Evolutionary conservation across 2,797 vertebrate species (phyloP).

Genomic region (Philypnodon macrostomus): DNA sequence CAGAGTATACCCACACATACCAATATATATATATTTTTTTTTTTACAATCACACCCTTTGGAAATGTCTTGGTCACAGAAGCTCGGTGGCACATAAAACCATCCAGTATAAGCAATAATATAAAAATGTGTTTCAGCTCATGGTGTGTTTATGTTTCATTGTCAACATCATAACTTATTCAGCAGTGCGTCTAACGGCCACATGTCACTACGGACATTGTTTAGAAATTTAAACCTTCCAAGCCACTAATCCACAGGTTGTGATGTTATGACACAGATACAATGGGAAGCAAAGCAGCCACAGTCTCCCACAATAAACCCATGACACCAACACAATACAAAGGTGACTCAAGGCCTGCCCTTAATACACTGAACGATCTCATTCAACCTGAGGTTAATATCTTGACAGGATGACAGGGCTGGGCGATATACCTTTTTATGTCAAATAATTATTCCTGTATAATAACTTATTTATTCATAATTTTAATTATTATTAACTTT

Average conservation of each 20-base stretch:
- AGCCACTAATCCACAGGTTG: slow-evolving; percentile 60
- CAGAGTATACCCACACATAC: slow-evolving; percentile 62
- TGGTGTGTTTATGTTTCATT: slow-evolving; percentile 6
- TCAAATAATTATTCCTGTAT: too few relatives aligned
- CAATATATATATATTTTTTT: slow-evolving; percentile 14
- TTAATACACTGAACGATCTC: slow-evolving; percentile 58
- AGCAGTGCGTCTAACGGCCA: slow-evolving; percentile 49
- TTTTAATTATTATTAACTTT: too few relatives aligned
- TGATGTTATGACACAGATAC: slow-evolving; percentile 51
- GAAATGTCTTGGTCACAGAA: too few relatives aligned
- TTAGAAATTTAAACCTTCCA: slow-evolving; percentile 44
- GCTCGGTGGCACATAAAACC: too few relatives aligned
- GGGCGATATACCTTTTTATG: too few relatives aligned
- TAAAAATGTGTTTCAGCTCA: too few relatives aligned
- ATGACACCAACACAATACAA: slow-evolving; percentile 58
- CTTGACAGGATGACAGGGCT: too few relatives aligned
- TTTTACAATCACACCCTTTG: slow-evolving; percentile 19
- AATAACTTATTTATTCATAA: too few relatives aligned
- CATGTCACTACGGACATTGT: slow-evolving; percentile 55
- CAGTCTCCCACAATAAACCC: slow-evolving; percentile 44
- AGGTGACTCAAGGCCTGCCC: slow-evolving; percentile 25
- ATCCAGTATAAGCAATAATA: too few relatives aligned
- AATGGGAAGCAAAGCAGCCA: slow-evolving; percentile 54
- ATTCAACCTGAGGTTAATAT: slow-evolving; percentile 33
- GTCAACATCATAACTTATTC: slow-evolving; percentile 59